These are phyloP conservation scores for Cotesia congregata DNA, from an alignment of 2,888 invertebrate species.

Conservation along the genomic window DNA sequence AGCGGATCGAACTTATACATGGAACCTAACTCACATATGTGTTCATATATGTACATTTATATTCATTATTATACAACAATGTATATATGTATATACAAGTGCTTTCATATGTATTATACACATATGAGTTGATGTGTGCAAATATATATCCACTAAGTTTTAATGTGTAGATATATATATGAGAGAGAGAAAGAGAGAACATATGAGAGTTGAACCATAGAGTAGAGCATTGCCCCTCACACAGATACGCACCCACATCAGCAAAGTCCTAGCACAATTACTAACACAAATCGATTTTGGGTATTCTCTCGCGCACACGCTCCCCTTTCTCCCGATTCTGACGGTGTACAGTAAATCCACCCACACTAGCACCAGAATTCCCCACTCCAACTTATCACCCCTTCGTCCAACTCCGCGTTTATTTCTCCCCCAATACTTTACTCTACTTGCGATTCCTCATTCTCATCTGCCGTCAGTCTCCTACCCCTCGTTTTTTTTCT, in stretches of 20 bases:
- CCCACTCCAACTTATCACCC: conserved; percentile 35
- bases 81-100: conserved; percentile 21
- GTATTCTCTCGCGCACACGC: conserved; percentile 19
- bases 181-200: conserved; percentile 21
- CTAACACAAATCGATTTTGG: conserved; percentile 38
- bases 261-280: conserved; percentile 7
- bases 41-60: conserved; percentile 14
- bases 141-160: background rate
- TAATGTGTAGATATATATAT: conserved; percentile 23
- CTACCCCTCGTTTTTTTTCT: conserved; percentile 25
- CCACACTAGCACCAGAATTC: conserved; percentile 6
- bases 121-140: background rate
- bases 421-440: conserved; percentile 39
- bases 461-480: conserved; percentile 24
- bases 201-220: conserved; percentile 16
- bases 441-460: conserved; percentile 13
- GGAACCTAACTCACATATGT: conserved; percentile 34
- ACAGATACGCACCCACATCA: conserved; percentile 32
- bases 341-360: background rate
- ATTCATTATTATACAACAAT: conserved; percentile 8
- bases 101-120: conserved; percentile 5
- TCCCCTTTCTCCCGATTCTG: conserved; percentile 14
- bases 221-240: conserved; percentile 56
- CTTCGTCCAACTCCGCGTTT: conserved; percentile 37
- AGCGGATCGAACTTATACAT: conserved; percentile 38